Conservation (phyloP, 2,113 vertebrate genomes). For the Vidua chalybeata region DNA sequence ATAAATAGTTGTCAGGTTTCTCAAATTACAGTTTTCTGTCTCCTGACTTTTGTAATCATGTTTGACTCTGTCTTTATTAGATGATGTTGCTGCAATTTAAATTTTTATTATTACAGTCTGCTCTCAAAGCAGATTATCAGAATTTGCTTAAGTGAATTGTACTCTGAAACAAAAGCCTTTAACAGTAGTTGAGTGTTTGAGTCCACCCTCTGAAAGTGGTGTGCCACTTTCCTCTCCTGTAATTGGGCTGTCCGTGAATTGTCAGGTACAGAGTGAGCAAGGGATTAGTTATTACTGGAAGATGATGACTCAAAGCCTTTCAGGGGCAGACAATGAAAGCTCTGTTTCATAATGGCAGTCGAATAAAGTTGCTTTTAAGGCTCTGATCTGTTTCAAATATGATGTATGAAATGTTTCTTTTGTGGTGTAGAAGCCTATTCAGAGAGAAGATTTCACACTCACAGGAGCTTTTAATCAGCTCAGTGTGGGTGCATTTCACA, state of each 20-base stretch:
- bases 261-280: not conserved
- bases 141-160: constrained; percentile 3
- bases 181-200: not conserved
- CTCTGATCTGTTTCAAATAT: not conserved
- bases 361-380: constrained; percentile 42
- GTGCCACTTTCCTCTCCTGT: not conserved
- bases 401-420: constrained; percentile 30
- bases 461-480: constrained; percentile 29
- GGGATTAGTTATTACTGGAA: constrained; percentile 33
- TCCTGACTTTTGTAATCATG: not conserved
- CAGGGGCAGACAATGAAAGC: constrained; percentile 36
- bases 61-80: not conserved
- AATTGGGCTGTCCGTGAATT: constrained; percentile 29
- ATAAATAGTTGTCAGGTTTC: not conserved
- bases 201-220: not conserved
- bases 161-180: not conserved
- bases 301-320: constrained; percentile 55
- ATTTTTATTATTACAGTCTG: not conserved
- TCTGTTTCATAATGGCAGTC: constrained; percentile 4
- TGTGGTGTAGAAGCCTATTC: not conserved
- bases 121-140: not conserved
- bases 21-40: not conserved
- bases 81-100: not conserved
- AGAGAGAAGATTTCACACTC: not conserved
- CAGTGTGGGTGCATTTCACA: not conserved